These are phyloP conservation scores for Drosophila sturtevanti DNA, from an alignment of 1,140 invertebrate genomes.

Conservation along the genomic window DNA sequence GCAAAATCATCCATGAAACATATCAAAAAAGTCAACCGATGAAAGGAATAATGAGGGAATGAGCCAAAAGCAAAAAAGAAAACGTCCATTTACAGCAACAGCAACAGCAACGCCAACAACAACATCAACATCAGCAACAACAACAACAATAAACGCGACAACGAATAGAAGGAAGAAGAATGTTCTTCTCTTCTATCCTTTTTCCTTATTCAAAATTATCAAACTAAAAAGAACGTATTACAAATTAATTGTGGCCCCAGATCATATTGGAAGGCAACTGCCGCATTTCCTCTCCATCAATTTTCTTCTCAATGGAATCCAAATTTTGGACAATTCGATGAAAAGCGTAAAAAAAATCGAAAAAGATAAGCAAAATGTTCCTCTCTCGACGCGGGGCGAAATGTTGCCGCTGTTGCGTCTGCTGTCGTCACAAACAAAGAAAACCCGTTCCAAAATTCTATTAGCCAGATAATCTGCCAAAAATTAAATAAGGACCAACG, in stretches of 20 bases:
- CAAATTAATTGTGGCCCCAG: not conserved
- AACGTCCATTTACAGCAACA: constrained; percentile 7
- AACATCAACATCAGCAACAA: not conserved
- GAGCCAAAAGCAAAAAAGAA: constrained; percentile 1
- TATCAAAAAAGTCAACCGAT: constrained; percentile 6
- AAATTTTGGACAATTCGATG: not conserved
- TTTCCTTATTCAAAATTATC: not conserved
- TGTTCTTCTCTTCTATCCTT: not conserved
- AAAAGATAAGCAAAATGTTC: constrained; percentile 45
- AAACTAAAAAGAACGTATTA: not conserved
- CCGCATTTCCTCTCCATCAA: too few relatives aligned
- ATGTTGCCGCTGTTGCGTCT: constrained; percentile 67
- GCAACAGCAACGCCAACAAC: not conserved
- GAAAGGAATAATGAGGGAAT: not conserved
- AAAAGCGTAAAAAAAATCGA: constrained; percentile 6
- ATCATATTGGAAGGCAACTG: too few relatives aligned
- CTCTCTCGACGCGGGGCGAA: constrained; percentile 41
- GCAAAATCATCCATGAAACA: not conserved
- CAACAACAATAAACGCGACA: too few relatives aligned
- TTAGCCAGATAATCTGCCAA: constrained; percentile 4
- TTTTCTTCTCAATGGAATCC: not conserved
- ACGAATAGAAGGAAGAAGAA: constrained; percentile 1
- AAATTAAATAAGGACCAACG: constrained; percentile 3
- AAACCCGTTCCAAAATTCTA: constrained; percentile 54
- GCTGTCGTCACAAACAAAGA: constrained; percentile 72